Conservation (phyloP, 1,140 invertebrate genomes). For the Drosophila virilis region DNA sequence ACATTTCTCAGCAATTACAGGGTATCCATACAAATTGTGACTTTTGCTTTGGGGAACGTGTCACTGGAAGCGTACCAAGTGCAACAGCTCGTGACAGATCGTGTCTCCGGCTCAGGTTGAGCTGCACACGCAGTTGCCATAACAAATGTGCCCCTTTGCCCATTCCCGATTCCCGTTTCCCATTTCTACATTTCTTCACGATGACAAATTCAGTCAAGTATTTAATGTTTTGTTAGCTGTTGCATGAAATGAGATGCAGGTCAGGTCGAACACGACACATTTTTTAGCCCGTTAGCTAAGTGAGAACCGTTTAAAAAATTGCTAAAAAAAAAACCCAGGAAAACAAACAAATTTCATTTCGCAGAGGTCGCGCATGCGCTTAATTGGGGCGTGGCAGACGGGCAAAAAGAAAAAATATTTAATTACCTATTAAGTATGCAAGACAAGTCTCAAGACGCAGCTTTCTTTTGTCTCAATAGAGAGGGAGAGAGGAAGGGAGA, state of each 20-base stretch:
- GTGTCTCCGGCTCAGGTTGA: slow-evolving; percentile 8
- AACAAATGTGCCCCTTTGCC: slow-evolving; percentile 28
- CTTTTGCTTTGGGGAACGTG: slow-evolving; percentile 23
- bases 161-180: background rate
- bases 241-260: slow-evolving; percentile 68
- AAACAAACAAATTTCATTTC: too few relatives aligned
- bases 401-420: slow-evolving; percentile 43
- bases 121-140: slow-evolving; percentile 16
- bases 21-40: background rate
- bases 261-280: slow-evolving; percentile 42
- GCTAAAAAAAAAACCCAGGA: background rate
- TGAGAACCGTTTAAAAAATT: background rate
- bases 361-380: background rate
- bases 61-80: slow-evolving; percentile 34
- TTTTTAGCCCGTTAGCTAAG: slow-evolving; percentile 34
- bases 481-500: background rate
- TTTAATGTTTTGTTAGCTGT: slow-evolving; percentile 32
- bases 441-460: slow-evolving; percentile 11
- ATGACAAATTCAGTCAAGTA: slow-evolving; percentile 37
- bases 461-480: slow-evolving; percentile 13
- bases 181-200: background rate
- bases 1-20: background rate
- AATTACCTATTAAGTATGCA: slow-evolving; percentile 70
- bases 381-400: slow-evolving; percentile 63
- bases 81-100: slow-evolving; percentile 43